phyloP scores from a whole-genome alignment of 2,888 invertebrate species.

The Lymantria dispar region DNA sequence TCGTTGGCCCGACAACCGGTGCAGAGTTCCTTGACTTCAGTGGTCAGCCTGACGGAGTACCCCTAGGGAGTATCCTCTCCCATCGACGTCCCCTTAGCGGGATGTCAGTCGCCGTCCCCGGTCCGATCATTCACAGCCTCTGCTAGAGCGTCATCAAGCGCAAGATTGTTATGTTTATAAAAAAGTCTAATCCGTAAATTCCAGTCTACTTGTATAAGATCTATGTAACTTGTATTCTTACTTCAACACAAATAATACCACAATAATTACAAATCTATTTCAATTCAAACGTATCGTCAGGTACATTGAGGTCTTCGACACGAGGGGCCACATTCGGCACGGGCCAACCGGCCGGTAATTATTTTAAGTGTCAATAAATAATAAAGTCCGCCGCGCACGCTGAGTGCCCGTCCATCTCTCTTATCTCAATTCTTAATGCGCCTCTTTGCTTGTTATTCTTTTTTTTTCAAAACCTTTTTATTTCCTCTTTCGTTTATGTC shows the following conservation, averaged over 20 bases:
- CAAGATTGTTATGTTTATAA: no score
- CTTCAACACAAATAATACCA: slow-evolving; percentile 15
- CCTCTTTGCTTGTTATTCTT: slow-evolving; percentile 77
- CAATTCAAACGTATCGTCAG: slow-evolving; percentile 28
- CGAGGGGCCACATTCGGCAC: slow-evolving; percentile 62
- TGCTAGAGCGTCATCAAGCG: no score
- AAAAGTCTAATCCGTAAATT: no score
- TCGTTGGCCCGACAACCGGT: no score
- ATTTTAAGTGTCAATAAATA: slow-evolving; percentile 83
- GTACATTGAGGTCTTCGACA: slow-evolving; percentile 53
- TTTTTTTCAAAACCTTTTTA: slow-evolving; percentile 44
- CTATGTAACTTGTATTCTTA: no score
- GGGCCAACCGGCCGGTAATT: slow-evolving; percentile 76
- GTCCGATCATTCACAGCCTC: no score
- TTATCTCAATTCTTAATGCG: slow-evolving; percentile 82
- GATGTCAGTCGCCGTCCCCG: no score
- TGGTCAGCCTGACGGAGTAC: no score
- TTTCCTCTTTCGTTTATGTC: slow-evolving; percentile 68
- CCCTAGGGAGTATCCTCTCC: no score
- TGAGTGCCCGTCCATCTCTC: slow-evolving; percentile 81
- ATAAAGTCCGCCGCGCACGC: slow-evolving; percentile 73
- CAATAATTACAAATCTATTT: slow-evolving; percentile 14
- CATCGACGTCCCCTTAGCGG: no score
- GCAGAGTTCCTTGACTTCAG: no score
- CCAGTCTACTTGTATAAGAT: no score